Base-by-base conservation (phyloP, 2,797 vertebrate genomes). In the Sebastes cheni region DNA sequence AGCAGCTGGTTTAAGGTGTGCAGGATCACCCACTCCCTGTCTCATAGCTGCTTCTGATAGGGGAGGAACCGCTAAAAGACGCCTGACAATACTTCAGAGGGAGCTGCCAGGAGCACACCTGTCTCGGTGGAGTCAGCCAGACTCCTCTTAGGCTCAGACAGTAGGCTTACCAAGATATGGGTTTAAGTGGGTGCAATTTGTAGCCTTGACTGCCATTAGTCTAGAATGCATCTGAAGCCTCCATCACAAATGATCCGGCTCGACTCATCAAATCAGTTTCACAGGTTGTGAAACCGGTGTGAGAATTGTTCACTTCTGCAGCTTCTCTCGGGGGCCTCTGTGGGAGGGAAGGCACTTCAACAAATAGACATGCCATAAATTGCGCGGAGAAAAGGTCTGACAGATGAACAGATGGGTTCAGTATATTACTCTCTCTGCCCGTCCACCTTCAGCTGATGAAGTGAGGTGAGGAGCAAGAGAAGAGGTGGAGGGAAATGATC, bases 351-450 rank as follows among this genome's bases (percentile, higher is more conserved):
- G 88, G 88, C 88, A 88, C 93, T 91, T 92, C 91, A 90, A 91
- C 86, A 91, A 87, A 91, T 86, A 93, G 92, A 92, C 85, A 82
- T 75, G 86, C 91, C 85, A 93, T 94, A 93, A 94, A 95, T 93
- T 94, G 89, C 86, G 75, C 84, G 69, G 80, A 91, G 89, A 93
- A 93, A 94, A 92, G 91, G 93, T 91, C 92, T 93, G 95, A 94
- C 94, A 95, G 93, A 92, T 89, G 90, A 94, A 93, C 93, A 95
- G 94, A 94, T 94, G 93, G 93, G 90, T 93, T 93, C 86, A 89
- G 86, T 89, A 90, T 94, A 94, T 95, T 93, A 92, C 89, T 92
- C 89, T 89, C 89, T 81, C 91, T 88, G 86, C 88, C 86, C 69
- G 80, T 90, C 89, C 91, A 92, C 92, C 91, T 92, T 92, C 75